These are phyloP conservation scores for Leptopilina syphax DNA, from an alignment of 2,888 invertebrate species.

Conservation along the genomic window DNA sequence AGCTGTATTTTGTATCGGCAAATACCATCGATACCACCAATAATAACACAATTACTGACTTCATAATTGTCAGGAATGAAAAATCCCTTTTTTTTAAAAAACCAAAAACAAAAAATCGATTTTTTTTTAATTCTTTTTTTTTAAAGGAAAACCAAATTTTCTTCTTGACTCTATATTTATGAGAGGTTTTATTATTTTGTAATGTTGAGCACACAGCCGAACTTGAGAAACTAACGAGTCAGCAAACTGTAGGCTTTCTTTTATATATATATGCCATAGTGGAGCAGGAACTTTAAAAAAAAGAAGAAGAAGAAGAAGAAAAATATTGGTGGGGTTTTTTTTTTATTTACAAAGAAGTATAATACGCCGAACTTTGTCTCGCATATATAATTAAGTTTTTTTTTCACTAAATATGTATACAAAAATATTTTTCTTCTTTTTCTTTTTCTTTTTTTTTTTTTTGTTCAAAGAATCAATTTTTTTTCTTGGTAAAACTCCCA, in stretches of 20 bases:
- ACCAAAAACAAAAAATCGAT: neutral
- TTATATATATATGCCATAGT: slow-evolving; percentile 19
- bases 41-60: slow-evolving; percentile 60
- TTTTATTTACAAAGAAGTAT: too few relatives aligned
- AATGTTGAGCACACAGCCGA: neutral
- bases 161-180: too few relatives aligned
- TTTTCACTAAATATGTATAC: too few relatives aligned
- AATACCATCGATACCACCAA: slow-evolving; percentile 60
- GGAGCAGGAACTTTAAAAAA: slow-evolving; percentile 18
- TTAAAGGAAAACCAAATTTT: too few relatives aligned
- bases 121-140: neutral
- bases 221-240: slow-evolving; percentile 19
- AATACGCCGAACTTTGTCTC: too few relatives aligned
- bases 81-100: neutral
- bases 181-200: too few relatives aligned
- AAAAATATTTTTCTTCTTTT: too few relatives aligned
- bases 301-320: neutral
- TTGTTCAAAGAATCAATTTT: too few relatives aligned
- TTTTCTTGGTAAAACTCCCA: too few relatives aligned
- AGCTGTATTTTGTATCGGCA: slow-evolving; percentile 75
- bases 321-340: neutral
- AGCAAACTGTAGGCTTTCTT: slow-evolving; percentile 21
- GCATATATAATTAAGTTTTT: too few relatives aligned
- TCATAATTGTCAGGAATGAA: slow-evolving; percentile 52
- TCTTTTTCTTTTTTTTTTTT: too few relatives aligned